phyloP scores from a whole-genome alignment of 2,113 vertebrate species.

The Oncorhynchus gorbuscha region DNA sequence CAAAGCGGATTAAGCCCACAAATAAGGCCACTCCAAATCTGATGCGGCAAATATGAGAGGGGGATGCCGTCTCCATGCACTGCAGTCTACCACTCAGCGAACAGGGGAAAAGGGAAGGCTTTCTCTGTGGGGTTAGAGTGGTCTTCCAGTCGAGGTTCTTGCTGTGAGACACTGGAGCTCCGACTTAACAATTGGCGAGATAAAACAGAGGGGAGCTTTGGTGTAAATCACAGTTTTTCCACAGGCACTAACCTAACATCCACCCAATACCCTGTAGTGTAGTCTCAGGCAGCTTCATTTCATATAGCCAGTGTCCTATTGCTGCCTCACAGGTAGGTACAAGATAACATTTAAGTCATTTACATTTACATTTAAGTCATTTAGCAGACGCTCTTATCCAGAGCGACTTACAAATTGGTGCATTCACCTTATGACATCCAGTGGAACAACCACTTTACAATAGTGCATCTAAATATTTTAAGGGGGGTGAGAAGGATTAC shows the following conservation, averaged over 20 bases:
- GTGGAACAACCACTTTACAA: too few relatives aligned
- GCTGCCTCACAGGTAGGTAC: constrained; percentile 49
- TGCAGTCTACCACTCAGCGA: constrained; percentile 34
- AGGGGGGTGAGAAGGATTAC: too few relatives aligned
- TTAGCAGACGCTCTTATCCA: too few relatives aligned
- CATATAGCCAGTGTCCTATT: constrained; percentile 37
- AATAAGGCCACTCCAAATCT: constrained; percentile 58
- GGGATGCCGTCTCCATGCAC: constrained; percentile 19
- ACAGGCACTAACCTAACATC: constrained; percentile 39
- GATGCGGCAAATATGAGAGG: constrained; percentile 45
- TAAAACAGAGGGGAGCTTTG: constrained; percentile 46
- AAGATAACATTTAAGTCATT: too few relatives aligned
- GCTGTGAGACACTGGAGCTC: constrained; percentile 34
- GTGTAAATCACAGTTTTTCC: constrained; percentile 51
- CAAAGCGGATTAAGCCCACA: constrained; percentile 68
- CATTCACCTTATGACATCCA: too few relatives aligned
- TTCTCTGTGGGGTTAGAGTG: constrained; percentile 39
- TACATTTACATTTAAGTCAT: too few relatives aligned
- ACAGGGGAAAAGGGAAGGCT: constrained; percentile 29
- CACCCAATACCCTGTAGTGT: constrained; percentile 44
- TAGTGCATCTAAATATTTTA: too few relatives aligned
- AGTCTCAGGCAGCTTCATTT: constrained; percentile 29
- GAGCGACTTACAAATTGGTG: too few relatives aligned
- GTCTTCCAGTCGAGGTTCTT: constrained; percentile 17
- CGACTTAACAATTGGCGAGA: constrained; percentile 43